These are phyloP conservation scores for Drosophila orena DNA, from an alignment of 1,140 invertebrate genomes.

Conservation along the genomic window DNA sequence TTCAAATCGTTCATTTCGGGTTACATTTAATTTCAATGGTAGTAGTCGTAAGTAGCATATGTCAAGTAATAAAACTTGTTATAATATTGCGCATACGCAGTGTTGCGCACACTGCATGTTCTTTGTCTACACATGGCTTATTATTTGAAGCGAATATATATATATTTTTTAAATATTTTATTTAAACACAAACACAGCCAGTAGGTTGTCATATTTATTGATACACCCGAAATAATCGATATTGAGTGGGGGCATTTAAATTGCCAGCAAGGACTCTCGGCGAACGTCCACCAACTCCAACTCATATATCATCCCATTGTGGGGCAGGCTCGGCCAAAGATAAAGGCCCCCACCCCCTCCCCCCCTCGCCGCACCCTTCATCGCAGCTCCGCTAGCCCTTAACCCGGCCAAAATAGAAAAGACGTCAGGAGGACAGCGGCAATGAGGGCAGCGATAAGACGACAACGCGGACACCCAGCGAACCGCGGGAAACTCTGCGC, in stretches of 20 bases:
- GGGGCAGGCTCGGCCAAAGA: constrained; percentile 20
- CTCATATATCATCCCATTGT: constrained; percentile 46
- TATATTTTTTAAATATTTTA: too few species aligned
- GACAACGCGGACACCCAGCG: constrained; percentile 51
- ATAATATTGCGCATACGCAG: too few species aligned
- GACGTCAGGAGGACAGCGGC: constrained; percentile 52
- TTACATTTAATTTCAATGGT: neutral
- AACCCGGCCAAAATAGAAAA: constrained; percentile 22
- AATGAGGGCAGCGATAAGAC: constrained; percentile 70
- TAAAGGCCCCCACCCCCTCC: constrained; percentile 10
- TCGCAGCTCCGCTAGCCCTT: neutral
- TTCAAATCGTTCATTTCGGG: neutral
- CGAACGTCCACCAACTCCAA: constrained; percentile 1
- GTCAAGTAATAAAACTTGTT: too few species aligned
- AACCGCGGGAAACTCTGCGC: constrained; percentile 24
- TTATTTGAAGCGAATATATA: too few species aligned
- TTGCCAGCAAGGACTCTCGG: neutral
- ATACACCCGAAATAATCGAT: constrained; percentile 14
- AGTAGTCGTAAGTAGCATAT: too few species aligned
- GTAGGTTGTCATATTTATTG: constrained; percentile 3
- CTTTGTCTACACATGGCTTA: too few species aligned
- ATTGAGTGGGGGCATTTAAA: constrained; percentile 17
- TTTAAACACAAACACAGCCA: too few species aligned
- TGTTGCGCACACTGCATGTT: too few species aligned
- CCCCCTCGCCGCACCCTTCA: neutral